These are phyloP conservation scores for Tetrapedia diversipes DNA, from an alignment of 2,888 invertebrate species.

Conservation along the genomic window DNA sequence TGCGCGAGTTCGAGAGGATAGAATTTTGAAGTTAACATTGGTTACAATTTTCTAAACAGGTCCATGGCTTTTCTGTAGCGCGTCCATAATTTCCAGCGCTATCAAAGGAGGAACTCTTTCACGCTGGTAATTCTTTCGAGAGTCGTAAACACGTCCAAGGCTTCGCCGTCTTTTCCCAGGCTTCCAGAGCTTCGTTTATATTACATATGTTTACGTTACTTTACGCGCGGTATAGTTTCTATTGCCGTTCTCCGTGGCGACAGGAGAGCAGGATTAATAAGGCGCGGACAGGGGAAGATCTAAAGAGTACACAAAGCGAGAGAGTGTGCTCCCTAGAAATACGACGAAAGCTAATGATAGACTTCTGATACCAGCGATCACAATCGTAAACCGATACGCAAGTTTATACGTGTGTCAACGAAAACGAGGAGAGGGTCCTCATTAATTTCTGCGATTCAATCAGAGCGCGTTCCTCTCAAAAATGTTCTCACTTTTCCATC, in stretches of 20 bases:
- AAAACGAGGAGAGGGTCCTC: background rate
- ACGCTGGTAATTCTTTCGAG: slow-evolving; percentile 48
- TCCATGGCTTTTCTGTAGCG: background rate
- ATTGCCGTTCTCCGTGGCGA: slow-evolving; percentile 49
- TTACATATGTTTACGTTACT: slow-evolving; percentile 63
- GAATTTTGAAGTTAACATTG: too few species aligned
- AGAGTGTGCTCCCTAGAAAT: slow-evolving; percentile 12
- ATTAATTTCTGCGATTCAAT: background rate
- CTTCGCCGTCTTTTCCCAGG: slow-evolving; percentile 58
- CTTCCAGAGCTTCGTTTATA: slow-evolving; percentile 57
- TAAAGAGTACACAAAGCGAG: slow-evolving; percentile 33
- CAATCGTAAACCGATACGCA: slow-evolving; percentile 1
- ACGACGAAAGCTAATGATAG: slow-evolving; percentile 16
- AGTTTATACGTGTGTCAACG: background rate
- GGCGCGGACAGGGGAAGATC: slow-evolving; percentile 48
- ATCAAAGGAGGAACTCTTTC: slow-evolving; percentile 6
- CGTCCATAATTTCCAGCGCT: background rate
- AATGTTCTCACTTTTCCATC: background rate
- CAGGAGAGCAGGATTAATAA: slow-evolving; percentile 53
- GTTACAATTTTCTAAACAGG: too few species aligned
- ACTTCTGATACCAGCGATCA: slow-evolving; percentile 16
- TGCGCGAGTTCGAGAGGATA: too few species aligned
- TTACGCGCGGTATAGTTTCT: slow-evolving; percentile 49
- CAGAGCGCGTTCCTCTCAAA: background rate
- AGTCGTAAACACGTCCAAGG: slow-evolving; percentile 35